A percentile compares a stretch with the other conserved stretches of the same genome.
Evolutionary conservation across 2,113 vertebrate species (phyloP).

Genomic region (Daphoenositta chrysoptera): DNA sequence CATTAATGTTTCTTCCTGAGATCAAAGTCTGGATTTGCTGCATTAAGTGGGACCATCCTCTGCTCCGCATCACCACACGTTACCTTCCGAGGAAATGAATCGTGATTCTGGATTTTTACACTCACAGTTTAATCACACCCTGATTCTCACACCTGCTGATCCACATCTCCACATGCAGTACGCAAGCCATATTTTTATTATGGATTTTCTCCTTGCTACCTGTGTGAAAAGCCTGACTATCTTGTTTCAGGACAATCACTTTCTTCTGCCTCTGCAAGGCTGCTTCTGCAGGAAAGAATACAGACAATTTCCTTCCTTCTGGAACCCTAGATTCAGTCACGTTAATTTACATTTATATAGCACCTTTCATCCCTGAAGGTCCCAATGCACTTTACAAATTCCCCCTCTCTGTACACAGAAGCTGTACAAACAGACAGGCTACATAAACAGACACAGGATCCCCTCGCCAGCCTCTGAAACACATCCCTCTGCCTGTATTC

Average conservation of each 20-base stretch:
- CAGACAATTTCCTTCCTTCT: neutral
- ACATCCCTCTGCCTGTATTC: neutral
- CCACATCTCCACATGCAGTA: neutral
- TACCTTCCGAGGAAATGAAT: neutral
- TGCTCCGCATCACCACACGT: neutral
- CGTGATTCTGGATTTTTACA: neutral
- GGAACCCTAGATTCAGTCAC: neutral
- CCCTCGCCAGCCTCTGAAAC: neutral
- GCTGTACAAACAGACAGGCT: neutral
- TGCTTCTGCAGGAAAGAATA: neutral
- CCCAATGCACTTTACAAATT: neutral
- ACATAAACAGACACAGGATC: neutral
- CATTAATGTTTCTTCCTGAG: constrained; percentile 8
- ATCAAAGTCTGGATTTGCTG: constrained; percentile 20
- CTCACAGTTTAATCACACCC: neutral
- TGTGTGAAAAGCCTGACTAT: neutral
- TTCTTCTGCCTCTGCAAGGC: neutral
- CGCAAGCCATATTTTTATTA: neutral
- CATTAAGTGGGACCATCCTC: neutral
- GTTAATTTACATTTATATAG: constrained; percentile 42
- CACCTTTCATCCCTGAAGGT: neutral
- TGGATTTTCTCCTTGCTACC: neutral
- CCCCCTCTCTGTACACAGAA: neutral
- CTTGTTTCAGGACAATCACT: neutral
- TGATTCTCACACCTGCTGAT: neutral